Conservation (phyloP, 1,140 invertebrate species). For the Bombyx mandarina region DNA sequence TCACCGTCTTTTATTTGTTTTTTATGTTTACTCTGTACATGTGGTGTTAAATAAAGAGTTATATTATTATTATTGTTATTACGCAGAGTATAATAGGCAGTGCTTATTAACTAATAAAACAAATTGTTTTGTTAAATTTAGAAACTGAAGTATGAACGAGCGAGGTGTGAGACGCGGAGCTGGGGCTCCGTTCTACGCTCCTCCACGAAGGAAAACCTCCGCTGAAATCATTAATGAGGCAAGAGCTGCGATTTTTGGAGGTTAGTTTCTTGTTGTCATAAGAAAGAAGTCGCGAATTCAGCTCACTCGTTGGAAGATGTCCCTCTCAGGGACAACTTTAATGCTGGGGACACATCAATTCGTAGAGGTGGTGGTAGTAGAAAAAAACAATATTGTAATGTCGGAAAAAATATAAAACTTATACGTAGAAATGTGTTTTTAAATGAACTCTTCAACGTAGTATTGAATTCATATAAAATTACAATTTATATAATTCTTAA, state of each 20-base stretch:
- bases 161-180: conserved; percentile 28
- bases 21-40: too few relatives aligned
- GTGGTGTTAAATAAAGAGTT: too few relatives aligned
- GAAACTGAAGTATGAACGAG: conserved; percentile 30
- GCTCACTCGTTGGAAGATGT: too few relatives aligned
- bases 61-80: conserved; percentile 1
- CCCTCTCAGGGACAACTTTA: neutral
- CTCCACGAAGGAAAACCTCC: conserved; percentile 74
- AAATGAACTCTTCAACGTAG: too few relatives aligned
- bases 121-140: neutral
- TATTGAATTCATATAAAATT: too few relatives aligned
- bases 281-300: too few relatives aligned
- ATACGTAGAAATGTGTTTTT: neutral
- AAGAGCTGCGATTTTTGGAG: conserved; percentile 69
- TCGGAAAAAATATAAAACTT: neutral
- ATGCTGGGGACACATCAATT: neutral
- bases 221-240: conserved; percentile 87
- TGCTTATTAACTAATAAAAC: neutral
- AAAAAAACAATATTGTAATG: too few relatives aligned
- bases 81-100: neutral
- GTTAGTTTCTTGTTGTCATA: conserved; percentile 13
- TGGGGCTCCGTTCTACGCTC: conserved; percentile 63
- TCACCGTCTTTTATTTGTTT: too few relatives aligned
- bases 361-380: too few relatives aligned
- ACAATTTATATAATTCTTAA: too few relatives aligned